Evolutionary conservation across 1,140 invertebrate species (phyloP), one percentile per base, ranked within the genome.

Genomic region (Archivesica marissinica): DNA sequence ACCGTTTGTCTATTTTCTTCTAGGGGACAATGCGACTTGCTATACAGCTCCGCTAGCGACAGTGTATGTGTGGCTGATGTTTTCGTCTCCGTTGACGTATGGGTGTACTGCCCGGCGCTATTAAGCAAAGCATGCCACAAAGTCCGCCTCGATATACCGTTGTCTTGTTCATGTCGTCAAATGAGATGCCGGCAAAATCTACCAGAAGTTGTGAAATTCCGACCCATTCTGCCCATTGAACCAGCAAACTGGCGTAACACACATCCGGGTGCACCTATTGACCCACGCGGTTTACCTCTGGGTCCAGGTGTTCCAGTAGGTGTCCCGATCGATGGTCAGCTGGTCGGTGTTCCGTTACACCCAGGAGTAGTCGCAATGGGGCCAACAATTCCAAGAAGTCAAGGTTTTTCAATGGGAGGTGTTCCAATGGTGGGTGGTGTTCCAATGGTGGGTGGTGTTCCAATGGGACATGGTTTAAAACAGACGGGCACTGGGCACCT

Each of bases 151-250:
- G 77, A 79, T 35, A 30, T 79, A 39, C 77, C 77, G 13, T 15
- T 79, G 13, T 79, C 77, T 20, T 79, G 77, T n/a, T 20, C 39
- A 0, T 79, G 77, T n/a, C 66, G 50, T 13, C 66, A 79, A 28
- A 28, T 79, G 11, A 50, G 20, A 33, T 79, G 77, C 23, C 25
- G 30, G 28, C 6, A 68, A 68, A 28, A 41, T 23, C 64, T 68
- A 11, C 64, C 35, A 0, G 20, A 4, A 28, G 17, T 39, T 6
- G 9, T 23, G 28, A 23, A 7, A 35, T 35, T 64, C 23, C 15
- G 2, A 0, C 64, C 39, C 1, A 23, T 9, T 0, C 4, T 68
- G 4, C 64, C 64, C 11, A 0, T 7, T 30, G 17, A 61, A 61
- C 56, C 56, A 30, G n/a, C n/a, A n/a, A n/a, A n/a, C n/a, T n/a